Percentiles rank a stretch among this genome's conserved stretches.
phyloP scores from a whole-genome alignment of 2,888 invertebrate species.

The Temnothorax unifasciatus region DNA sequence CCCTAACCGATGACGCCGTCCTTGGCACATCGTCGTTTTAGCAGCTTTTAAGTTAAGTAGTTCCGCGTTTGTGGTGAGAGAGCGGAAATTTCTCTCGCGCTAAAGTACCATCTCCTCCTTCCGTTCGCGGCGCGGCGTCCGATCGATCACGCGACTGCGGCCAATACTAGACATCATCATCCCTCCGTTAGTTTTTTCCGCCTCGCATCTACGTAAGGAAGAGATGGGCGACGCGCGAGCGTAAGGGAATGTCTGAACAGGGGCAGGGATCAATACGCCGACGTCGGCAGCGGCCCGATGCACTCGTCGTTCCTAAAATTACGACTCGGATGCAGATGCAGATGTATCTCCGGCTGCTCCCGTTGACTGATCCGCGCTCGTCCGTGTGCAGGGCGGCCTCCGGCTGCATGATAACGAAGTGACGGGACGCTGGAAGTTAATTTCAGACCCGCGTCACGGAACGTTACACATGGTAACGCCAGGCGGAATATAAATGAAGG shows the following conservation, averaged over 20 bases:
- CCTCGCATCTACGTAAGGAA: constrained; percentile 46
- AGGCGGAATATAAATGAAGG: constrained; percentile 45
- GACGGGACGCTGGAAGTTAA: constrained; percentile 43
- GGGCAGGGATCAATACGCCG: constrained; percentile 38
- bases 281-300: constrained; percentile 20
- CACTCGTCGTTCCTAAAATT: constrained; percentile 42
- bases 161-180: constrained; percentile 51
- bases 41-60: constrained; percentile 54
- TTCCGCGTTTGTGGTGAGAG: constrained; percentile 34
- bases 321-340: constrained; percentile 41
- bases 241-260: constrained; percentile 45
- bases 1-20: background rate
- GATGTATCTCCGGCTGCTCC: constrained; percentile 12
- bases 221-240: constrained; percentile 51
- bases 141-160: constrained; percentile 50
- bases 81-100: constrained; percentile 48
- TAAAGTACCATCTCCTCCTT: constrained; percentile 35
- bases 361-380: constrained; percentile 24
- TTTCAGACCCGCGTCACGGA: constrained; percentile 41
- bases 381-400: constrained; percentile 35
- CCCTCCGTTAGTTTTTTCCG: constrained; percentile 49
- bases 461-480: constrained; percentile 57
- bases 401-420: constrained; percentile 50
- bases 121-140: constrained; percentile 22
- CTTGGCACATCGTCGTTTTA: constrained; percentile 44